phyloP scores from a whole-genome alignment of 1,140 invertebrate genomes.

The Reticulitermes speratus region DNA sequence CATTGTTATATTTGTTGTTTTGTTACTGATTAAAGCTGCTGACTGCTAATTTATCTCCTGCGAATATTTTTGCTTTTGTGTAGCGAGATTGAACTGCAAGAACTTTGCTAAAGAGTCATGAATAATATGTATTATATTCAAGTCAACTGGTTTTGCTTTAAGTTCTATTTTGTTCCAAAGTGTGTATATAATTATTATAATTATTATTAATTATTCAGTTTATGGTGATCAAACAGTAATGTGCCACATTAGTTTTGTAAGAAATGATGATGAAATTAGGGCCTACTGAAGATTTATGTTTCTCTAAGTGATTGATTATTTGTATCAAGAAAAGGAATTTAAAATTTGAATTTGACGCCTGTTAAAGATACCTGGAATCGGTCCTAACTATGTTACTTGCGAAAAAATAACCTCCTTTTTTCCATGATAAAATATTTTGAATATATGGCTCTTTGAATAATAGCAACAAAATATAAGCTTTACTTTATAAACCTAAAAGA shows the following conservation, averaged over 20 bases:
- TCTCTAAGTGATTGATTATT: background rate
- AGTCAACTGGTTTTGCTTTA: background rate
- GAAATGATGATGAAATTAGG: background rate
- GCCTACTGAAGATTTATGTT: background rate
- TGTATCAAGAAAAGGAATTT: background rate
- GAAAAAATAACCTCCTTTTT: too few species aligned
- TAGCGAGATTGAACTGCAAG: background rate
- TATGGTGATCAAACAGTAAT: background rate
- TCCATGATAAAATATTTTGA: too few species aligned
- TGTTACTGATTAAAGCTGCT: background rate
- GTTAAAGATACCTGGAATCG: background rate
- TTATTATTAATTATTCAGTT: constrained; percentile 15
- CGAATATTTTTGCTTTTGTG: background rate
- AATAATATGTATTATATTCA: background rate
- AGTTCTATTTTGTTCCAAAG: background rate
- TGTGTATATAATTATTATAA: constrained; percentile 4
- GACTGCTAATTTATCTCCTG: background rate
- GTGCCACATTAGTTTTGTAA: constrained; percentile 18
- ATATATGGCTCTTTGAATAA: too few species aligned
- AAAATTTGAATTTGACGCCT: background rate
- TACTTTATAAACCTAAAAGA: too few species aligned
- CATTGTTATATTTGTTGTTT: background rate
- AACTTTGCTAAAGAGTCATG: constrained; percentile 8
- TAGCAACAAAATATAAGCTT: too few species aligned
- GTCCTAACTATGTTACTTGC: background rate